Evolutionary conservation across 1,140 invertebrate genomes (phyloP), one percentile per base, ranked within the genome.

Genomic region (Caenorhabditis latens): DNA sequence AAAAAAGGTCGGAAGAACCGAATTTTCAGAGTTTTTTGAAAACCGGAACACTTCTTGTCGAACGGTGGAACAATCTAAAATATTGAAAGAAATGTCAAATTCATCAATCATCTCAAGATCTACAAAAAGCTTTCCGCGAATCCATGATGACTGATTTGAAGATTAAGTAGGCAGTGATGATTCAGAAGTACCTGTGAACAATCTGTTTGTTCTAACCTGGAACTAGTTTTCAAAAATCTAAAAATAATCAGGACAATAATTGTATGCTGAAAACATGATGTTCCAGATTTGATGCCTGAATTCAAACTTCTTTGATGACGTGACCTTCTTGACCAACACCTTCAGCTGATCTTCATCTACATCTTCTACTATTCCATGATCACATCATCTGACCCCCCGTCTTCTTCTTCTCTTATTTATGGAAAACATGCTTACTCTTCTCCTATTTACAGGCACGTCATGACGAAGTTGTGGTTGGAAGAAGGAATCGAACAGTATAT

Each of bases 341-440:
- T 71, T 24, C 21, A 63, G 65, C 43, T 43, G 65, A 71, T 71
- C 65, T 71, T n/a, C 65, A 71, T 63, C 61, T 58, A 58, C 55
- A 58, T 19, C 55, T 58, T 58, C 55, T 63, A 32, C 61, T 63
- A 53, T 16, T 63, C n/a, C 24, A 13, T 63, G 61, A 63, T 63
- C 65, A 71, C 65, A 71, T 71, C 65, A 71, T 71, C 65, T 71
- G 65, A 71, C 65, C 65, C 65, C 65, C 19, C 61, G 32, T 32
- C 32, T 63, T 9, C 61, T 16, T 16, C 24, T 40, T 32, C 65
- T 46, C 9, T 43, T 71, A 32, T 24, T 71, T 71, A 71, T 71
- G 65, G 65, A 71, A 71, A 71, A 71, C 65, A 71, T 71, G 65
- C 65, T 71, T 71, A 71, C 65, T 71, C 65, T 71, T 71, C 65